Conservation (phyloP, 2,113 vertebrate genomes). For the Limnothrissa miodon region DNA sequence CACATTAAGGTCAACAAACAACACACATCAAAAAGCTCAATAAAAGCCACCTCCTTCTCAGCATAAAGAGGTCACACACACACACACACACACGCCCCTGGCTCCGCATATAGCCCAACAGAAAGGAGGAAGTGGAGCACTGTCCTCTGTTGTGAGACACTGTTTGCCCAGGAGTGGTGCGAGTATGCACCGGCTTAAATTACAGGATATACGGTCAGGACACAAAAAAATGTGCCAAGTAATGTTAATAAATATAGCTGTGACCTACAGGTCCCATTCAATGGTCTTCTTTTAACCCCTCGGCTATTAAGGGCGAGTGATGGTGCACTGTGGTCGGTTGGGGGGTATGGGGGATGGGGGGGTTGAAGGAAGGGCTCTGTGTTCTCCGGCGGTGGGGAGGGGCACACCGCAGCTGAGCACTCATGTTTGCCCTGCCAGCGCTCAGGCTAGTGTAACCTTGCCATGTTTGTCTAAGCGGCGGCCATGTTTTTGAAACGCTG, state of each 20-base stretch:
- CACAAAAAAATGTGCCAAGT: constrained; percentile 59
- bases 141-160: constrained; percentile 29
- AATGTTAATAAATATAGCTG: constrained; percentile 67
- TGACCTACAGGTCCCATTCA: constrained; percentile 57
- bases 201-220: constrained; percentile 65
- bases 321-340: constrained; percentile 41
- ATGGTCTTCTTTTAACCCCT: constrained; percentile 51
- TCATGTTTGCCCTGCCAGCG: constrained; percentile 41
- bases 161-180: constrained; percentile 37
- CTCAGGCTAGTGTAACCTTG: constrained; percentile 45
- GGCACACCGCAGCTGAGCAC: constrained; percentile 19
- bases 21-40: neutral
- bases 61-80: neutral
- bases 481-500: constrained; percentile 39
- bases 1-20: neutral
- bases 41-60: neutral
- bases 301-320: constrained; percentile 41
- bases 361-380: constrained; percentile 48
- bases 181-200: constrained; percentile 46
- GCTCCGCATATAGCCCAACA: constrained; percentile 9
- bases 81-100: neutral
- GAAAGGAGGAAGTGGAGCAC: constrained; percentile 19
- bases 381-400: constrained; percentile 40
- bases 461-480: constrained; percentile 41
- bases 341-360: no score